Base-by-base conservation (phyloP, 2,888 invertebrate genomes). In the Phyllotreta cruciferae region DNA sequence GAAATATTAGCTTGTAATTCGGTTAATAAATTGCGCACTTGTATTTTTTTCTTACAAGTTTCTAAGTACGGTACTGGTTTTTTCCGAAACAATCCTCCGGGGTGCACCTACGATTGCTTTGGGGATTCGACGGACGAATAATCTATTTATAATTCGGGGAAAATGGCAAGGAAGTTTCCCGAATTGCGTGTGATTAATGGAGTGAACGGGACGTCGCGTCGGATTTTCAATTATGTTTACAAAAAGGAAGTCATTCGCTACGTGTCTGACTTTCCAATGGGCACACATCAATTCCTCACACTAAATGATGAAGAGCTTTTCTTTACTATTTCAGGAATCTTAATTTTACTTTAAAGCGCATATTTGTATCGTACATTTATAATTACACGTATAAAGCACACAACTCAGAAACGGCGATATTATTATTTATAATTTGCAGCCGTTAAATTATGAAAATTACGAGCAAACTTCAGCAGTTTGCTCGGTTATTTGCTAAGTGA, bases 401-500 rank as follows among this genome's bases (percentile, higher is more conserved):
- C 24, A 24, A 24, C 24, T 24, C 24, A 24, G 53, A 34, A 45
- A 60, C 52, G 54, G 56, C 66, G 34, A 62, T 62, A 70, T 66
- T 69, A 70, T 70, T 72, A 70, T 72, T 70, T 71, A 72, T 69
- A 69, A 72, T 72, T 71, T 70, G 71, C 57, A 63, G 64, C 64
- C 70, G 69, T 72, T 70, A 71, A 70, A 72, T 72, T 72, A 71
- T 60, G 64, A 66, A 68, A 71, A 72, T 71, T 71, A 71, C 68
- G 70, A 68, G 63, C 52, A 56, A 72, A 72, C 68, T 72, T 72
- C 63, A 69, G 67, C 67, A 69, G 70, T 70, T 70, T 69, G 60
- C 66, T 65, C 38, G 53, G 70, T 63, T 71, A 69, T 68, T 69
- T 65, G 62, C 70, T 68, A 71, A 71, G 72, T 68, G 68, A 72